These are phyloP conservation scores for Cephus rjabovi DNA, from an alignment of 2,888 invertebrate species.

Conservation along the genomic window DNA sequence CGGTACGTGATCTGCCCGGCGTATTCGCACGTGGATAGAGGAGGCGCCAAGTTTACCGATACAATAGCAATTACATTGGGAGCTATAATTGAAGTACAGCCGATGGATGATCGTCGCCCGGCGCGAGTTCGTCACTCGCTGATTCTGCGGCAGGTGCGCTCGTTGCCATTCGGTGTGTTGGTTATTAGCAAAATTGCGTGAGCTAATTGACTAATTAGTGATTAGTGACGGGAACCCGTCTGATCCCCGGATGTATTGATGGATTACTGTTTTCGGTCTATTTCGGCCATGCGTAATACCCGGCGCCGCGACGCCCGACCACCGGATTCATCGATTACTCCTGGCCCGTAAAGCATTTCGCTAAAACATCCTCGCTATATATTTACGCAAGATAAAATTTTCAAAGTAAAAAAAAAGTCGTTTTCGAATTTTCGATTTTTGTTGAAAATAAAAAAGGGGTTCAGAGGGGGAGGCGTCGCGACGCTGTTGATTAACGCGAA, in stretches of 20 bases:
- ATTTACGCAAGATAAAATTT: background rate
- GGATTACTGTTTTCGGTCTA: constrained; percentile 47
- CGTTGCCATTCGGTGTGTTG: constrained; percentile 41
- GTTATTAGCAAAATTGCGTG: constrained; percentile 59
- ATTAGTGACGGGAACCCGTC: constrained; percentile 47
- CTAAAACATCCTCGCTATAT: background rate
- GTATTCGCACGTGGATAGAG: constrained; percentile 6
- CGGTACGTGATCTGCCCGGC: constrained; percentile 14
- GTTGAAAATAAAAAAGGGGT: no score
- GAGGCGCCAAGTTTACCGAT: constrained; percentile 46
- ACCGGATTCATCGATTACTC: constrained; percentile 29
- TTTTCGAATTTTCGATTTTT: no score
- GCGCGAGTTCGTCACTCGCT: constrained; percentile 25
- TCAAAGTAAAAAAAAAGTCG: no score
- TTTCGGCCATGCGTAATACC: constrained; percentile 23
- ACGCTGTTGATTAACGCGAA: no score
- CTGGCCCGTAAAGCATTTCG: constrained; percentile 29
- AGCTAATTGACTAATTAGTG: constrained; percentile 59
- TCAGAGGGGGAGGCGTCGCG: no score
- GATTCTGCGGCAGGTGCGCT: constrained; percentile 51
- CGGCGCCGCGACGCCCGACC: background rate
- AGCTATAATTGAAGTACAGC: constrained; percentile 46
- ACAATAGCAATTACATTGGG: constrained; percentile 49
- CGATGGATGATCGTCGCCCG: constrained; percentile 30
- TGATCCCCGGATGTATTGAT: constrained; percentile 43